Base-by-base conservation (phyloP, 2,797 vertebrate genomes). In the Pelobates cultripes region DNA sequence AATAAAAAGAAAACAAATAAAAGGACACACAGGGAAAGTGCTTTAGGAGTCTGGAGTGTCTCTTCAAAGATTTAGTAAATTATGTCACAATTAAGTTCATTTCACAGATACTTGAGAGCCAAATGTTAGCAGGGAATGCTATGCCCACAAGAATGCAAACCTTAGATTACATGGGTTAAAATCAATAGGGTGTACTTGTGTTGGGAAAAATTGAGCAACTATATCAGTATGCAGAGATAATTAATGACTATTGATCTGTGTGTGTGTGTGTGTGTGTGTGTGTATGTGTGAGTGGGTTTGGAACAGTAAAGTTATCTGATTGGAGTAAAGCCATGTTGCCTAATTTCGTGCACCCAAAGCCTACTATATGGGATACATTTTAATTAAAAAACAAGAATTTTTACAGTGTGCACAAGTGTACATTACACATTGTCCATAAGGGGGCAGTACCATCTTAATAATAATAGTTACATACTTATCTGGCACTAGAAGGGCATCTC, bases 371-470 rank as follows among this genome's bases (percentile, higher is more conserved):
- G 28, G n/a, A n/a, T 64, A 64, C n/a, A 5, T 64, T 64, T 28
- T 64, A 40, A 6, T 28, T n/a, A 64, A 28, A 4, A 40, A 6
- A 40, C 28, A 28, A 4, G n/a, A 64, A 2, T n/a, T 28, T 28
- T 45, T 66, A 15, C 63, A 41, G 44, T 13, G 45, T 69, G n/a
- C 44, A 13, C 70, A 57, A 28, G 12, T 72, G 70, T 57, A 63
- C 73, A 43, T 45, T 40, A 17, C 51, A 17, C 6, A 43, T 63
- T 73, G 45, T 80, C 78, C 78, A 80, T 73, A 63, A 51, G 78
- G 70, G 78, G 78, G 78, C 78, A 80, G 78, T 68, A 68, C 61
- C 47, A 80, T 55, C 40, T 15, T 80, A 80, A 68, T 55, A 73
- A 73, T 80, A 28, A 67, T 53, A 72, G 4, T 42, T 17, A 42